Base-by-base conservation (phyloP, 2,888 invertebrate species). In the Scaptomyza caliginosa region DNA sequence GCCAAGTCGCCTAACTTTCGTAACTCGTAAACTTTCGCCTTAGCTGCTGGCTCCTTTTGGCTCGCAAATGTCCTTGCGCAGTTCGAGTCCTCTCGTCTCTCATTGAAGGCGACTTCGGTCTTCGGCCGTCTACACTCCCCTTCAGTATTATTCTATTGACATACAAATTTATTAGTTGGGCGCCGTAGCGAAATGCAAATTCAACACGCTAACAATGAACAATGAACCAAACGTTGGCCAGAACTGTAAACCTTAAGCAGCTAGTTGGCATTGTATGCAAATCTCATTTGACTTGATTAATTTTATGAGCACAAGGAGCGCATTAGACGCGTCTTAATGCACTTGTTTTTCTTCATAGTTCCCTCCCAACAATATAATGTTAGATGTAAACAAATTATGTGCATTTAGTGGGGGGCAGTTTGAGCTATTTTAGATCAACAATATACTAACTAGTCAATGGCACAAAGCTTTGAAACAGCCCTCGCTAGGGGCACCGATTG, bases 31-130 rank as follows among this genome's bases (percentile, higher is more conserved):
- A 34, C 34, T 16, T 16, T n/a, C n/a, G n/a, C n/a, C n/a, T n/a
- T n/a, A n/a, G n/a, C 30, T 30, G 4, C n/a, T 4, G 1, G 26
- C 10, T n/a, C 11, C 30, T 34, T 8, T 8, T 6, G 13, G 13
- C 32, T 43, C 70, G 58, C 51, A 73, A 88, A 83, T 86, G 90
- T 89, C 89, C 89, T 90, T 89, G 89, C 90, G 90, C 90, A 90
- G 90, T 88, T 88, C 88, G 79, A 68, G 80, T 68, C 54, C n/a
- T n/a, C n/a, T n/a, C n/a, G n/a, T 59, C 75, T 49, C 62, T 54
- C 50, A 54, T 45, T 57, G 64, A 58, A 7, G 13, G 43, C 70
- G 57, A 70, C 52, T 34, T 38, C 21, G 28, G 54, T 26, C 43
- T 39, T 28, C 45, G 48, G 11, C 36, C 16, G 28, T 45, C n/a